These are phyloP conservation scores for Synaphobranchus kaupii DNA, from an alignment of 2,797 vertebrate species.

Conservation along the genomic window DNA sequence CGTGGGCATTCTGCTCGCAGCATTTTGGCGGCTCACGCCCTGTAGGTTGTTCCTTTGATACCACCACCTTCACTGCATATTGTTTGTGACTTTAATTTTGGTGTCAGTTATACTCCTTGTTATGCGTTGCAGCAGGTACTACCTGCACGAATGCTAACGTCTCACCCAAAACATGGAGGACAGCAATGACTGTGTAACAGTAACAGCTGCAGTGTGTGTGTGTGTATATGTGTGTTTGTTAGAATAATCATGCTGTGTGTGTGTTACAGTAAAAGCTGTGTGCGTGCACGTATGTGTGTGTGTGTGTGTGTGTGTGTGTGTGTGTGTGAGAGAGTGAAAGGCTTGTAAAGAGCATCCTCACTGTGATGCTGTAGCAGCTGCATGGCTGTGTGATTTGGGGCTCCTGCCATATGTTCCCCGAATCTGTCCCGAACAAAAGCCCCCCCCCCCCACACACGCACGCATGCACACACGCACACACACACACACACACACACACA, in stretches of 20 bases:
- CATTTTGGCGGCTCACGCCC: not conserved
- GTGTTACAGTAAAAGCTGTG: not conserved
- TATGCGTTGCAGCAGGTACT: not conserved
- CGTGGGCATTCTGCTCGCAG: not conserved
- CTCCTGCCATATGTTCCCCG: constrained; percentile 51
- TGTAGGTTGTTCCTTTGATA: not conserved
- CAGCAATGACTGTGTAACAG: not conserved
- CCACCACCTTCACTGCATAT: not conserved
- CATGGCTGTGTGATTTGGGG: constrained; percentile 37
- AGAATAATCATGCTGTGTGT: too few species aligned
- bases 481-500: not conserved
- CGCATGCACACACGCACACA: not conserved
- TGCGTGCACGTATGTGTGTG: not conserved
- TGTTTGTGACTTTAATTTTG: not conserved
- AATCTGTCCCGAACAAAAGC: constrained; percentile 43
- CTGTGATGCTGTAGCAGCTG: constrained; percentile 13
- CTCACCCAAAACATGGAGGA: not conserved
- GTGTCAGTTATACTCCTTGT: not conserved
- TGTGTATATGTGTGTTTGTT: not conserved
- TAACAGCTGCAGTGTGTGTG: not conserved
- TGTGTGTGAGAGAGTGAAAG: not conserved
- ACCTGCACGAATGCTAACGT: not conserved
- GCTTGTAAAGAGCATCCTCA: not conserved
- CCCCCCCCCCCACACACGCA: not conserved
- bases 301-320: not conserved